Base-by-base conservation (phyloP, 2,113 vertebrate species). In the Elephas maximus region DNA sequence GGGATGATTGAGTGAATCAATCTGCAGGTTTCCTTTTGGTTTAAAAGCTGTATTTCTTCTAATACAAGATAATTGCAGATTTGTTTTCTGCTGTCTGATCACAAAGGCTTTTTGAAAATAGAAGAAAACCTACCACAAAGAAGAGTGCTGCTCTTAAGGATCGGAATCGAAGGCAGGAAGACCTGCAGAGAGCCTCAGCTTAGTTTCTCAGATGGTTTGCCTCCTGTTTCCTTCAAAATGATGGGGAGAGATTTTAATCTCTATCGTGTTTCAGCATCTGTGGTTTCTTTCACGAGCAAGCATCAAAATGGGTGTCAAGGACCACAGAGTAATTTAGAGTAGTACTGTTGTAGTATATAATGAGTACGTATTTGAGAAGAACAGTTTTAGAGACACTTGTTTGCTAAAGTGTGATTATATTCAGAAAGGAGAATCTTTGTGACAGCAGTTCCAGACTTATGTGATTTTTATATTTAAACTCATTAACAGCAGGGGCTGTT, bases 161-260 rank as follows among this genome's bases (percentile, higher is more conserved):
- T 76, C 84, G 73, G 84, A 76, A 73, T n/a, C 18, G 65, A 93
- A 94, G 84, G 33, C 80, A 95, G 90, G 77, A 94, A 96, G 90
- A 5, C 11, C 45, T 83, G 62, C 87, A 97, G 86, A 81, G 44
- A 85, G 24, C 33, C 74, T 93, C 23, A 30, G 18, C 48, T 63
- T 62, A 28, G 28, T 88, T 86, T 93, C 53, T 94, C 69, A 93
- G 78, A 88, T 85, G 69, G 4, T 24, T 94, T 85, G 51, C 53
- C 93, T 90, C 65, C 74, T 67, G 37, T 96, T 96, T 81, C 74
- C 93, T 93, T 83, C 53, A 37, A 45, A 88, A 85, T 67, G 53
- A 62, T 62, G 62, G 81, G 90, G 60, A 88, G 51, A 92, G 93
- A 88, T 95, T 78, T 80, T 94, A 84, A 95, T 97, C 96, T 95